Evolutionary conservation across 2,888 invertebrate species (phyloP), one percentile per base, ranked within the genome.

Genomic region (Tricholauxania praeusta): DNA sequence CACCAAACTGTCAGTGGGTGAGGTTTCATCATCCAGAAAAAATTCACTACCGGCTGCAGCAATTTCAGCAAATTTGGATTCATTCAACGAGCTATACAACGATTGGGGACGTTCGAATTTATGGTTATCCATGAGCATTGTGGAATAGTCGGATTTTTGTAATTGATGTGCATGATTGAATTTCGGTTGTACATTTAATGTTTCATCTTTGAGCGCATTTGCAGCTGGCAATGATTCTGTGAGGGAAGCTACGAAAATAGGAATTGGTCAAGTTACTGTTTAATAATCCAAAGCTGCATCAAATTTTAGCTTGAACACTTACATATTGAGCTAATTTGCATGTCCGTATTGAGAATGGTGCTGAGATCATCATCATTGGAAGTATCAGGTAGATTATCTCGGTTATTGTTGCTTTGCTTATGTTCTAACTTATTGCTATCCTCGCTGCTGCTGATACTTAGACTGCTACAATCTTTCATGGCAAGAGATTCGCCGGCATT

Each of bases 21-120:
- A 94, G 0, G 94, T 93, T 83, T 95, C 95, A 80, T 95, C 95
- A 77, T 94, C 94, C 48, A 95, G 88, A 49, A 95, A 86, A 73
- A 91, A 91, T 0, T 91, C 91, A 57, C 92, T 92, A 19, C 91
- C 90, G 75, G 92, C 93, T 64, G 93, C 91, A 3, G 92, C 92
- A 82, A 93, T 89, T 73, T 90, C 89, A 0, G 94, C 94, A 79
- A 95, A 94, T 80, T 93, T 93, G 3, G 82, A 81, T 73, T 87
- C 87, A 22, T 84, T 83, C 49, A 86, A 77, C 65, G 79, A 52
- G 8, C 62, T 82, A 73, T 82, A 82, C 0, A 87, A 79, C 14
- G 82, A 81, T 22, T 81, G 81, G 2, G 87, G 87, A 72, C 85
- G 83, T 59, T 84, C 84, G 5, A 74, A 71, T 51, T 28, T 72